These are phyloP conservation scores for Galago senegalensis DNA, from an alignment of 2,797 vertebrate genomes.

Conservation along the genomic window DNA sequence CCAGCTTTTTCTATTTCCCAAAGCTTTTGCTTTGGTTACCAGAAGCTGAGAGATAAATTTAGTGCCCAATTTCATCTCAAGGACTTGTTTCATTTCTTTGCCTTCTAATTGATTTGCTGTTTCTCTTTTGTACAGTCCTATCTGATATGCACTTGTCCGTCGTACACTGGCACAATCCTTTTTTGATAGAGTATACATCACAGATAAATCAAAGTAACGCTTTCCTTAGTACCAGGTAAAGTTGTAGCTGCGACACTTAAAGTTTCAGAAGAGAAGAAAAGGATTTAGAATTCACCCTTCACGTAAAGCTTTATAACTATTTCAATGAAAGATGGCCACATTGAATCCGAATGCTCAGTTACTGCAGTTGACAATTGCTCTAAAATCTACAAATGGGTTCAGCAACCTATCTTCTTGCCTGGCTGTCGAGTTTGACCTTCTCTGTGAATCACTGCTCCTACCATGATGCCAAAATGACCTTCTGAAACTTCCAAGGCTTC, in stretches of 20 bases:
- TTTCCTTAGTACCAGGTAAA: slow-evolving; percentile 3
- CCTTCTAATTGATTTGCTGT: slow-evolving; percentile 55
- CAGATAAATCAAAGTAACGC: not conserved
- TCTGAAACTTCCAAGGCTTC: slow-evolving; percentile 68
- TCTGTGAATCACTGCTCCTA: slow-evolving; percentile 43
- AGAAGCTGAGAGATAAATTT: slow-evolving; percentile 51
- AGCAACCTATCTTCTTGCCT: not conserved
- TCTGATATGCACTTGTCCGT: not conserved
- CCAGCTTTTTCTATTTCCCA: not conserved
- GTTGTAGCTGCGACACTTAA: not conserved
- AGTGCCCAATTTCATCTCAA: slow-evolving; percentile 61
- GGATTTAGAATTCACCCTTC: not conserved
- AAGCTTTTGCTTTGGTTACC: slow-evolving; percentile 49
- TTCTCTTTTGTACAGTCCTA: not conserved
- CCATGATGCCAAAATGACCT: slow-evolving; percentile 74
- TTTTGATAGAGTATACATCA: not conserved
- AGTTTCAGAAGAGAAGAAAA: slow-evolving; percentile 13
- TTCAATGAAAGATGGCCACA: not conserved
- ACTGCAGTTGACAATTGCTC: not conserved
- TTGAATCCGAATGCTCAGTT: not conserved
- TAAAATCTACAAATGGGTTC: slow-evolving; percentile 22
- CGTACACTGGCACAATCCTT: not conserved
- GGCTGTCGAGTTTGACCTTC: slow-evolving; percentile 67
- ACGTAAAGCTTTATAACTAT: slow-evolving; percentile 33
- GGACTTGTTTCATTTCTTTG: slow-evolving; percentile 29